Percentiles rank a stretch among this genome's conserved stretches.
These are phyloP conservation scores for Lasioglossum vierecki DNA, from an alignment of 2,888 invertebrate species.

Conservation along the genomic window DNA sequence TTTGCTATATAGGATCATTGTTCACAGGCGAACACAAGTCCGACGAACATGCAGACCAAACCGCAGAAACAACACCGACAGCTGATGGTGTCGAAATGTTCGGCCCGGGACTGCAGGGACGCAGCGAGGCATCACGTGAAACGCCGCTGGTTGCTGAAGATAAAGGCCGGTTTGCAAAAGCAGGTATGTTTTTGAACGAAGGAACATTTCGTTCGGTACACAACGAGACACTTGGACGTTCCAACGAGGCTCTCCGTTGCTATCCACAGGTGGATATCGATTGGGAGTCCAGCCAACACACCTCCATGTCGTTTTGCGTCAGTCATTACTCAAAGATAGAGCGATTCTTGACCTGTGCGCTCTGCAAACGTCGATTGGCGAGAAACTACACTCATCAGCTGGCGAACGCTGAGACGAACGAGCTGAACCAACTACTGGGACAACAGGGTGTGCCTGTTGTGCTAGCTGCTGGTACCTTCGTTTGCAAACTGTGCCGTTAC, in stretches of 20 bases:
- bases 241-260: background rate
- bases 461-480: conserved; percentile 89
- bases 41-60: conserved; percentile 80
- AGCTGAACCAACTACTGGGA: conserved; percentile 85
- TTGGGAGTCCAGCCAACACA: conserved; percentile 83
- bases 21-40: conserved; percentile 80
- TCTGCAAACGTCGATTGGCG: conserved; percentile 91
- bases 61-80: conserved; percentile 81
- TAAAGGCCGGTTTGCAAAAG: conserved; percentile 80
- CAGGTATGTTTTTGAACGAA: conserved; percentile 64
- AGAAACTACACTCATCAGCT: conserved; percentile 91
- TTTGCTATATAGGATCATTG: background rate
- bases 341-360: conserved; percentile 90
- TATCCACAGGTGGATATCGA: conserved; percentile 82
- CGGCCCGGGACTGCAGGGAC: conserved; percentile 80
- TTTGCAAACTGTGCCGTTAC: conserved; percentile 93
- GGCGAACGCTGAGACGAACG: conserved; percentile 86
- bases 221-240: background rate
- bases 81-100: conserved; percentile 79
- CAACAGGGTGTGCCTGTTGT: conserved; percentile 89
- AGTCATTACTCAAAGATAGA: conserved; percentile 89
- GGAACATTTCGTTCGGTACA: background rate
- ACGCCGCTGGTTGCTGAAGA: conserved; percentile 83
- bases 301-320: conserved; percentile 84
- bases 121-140: conserved; percentile 82